Conservation (phyloP, 2,113 vertebrate species). For the Paradoxurus hermaphroditus region DNA sequence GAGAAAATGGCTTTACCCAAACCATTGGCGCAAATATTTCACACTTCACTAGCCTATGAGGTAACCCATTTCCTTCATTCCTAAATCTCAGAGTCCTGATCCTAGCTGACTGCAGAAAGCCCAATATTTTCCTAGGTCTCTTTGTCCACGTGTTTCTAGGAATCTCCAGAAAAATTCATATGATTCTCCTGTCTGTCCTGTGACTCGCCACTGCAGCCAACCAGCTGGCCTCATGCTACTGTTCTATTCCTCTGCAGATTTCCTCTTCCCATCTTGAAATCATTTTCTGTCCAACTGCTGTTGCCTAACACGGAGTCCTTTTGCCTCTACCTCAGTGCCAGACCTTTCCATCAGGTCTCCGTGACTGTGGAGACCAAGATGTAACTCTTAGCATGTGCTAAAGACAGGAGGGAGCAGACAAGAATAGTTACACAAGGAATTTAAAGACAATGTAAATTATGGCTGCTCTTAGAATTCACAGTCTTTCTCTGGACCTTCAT, state of each 20-base stretch:
- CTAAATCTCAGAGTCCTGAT: neutral
- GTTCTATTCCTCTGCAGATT: neutral
- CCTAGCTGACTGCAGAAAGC: neutral
- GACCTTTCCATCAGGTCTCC: neutral
- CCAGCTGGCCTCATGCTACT: neutral
- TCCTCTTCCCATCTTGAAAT: neutral
- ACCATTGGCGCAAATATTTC: neutral
- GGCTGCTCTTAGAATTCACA: neutral
- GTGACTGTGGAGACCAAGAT: neutral
- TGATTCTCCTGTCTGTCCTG: neutral
- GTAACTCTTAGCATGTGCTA: neutral
- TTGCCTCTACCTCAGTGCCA: neutral
- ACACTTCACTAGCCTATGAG: neutral
- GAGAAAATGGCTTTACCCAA: neutral
- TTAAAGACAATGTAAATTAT: neutral
- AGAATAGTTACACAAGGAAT: neutral
- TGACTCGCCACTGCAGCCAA: neutral
- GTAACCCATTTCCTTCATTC: neutral
- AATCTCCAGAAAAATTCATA: neutral
- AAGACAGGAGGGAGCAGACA: neutral
- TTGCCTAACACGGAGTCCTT: neutral
- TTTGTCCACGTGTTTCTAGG: neutral
- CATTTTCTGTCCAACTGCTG: neutral
- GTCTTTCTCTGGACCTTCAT: neutral
- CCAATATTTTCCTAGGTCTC: neutral